A percentile compares a stretch with the other conserved stretches of the same genome.
Evolutionary conservation across 2,888 invertebrate species (phyloP).

Genomic region (Caenorhabditis sp.): DNA sequence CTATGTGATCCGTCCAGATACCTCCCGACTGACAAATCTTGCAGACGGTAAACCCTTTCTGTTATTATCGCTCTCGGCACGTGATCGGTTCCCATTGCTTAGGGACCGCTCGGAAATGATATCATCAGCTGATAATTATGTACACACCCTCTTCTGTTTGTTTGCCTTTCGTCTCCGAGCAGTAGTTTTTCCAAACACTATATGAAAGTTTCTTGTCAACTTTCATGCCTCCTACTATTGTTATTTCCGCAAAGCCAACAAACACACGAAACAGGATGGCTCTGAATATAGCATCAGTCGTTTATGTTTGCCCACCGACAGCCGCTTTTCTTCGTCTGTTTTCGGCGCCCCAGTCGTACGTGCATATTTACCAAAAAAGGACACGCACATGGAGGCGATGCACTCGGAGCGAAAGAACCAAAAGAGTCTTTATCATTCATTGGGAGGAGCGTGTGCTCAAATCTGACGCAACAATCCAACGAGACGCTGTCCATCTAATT

Average conservation of each 20-base stretch:
- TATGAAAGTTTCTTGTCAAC: constrained; percentile 19
- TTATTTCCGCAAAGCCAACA: constrained; percentile 30
- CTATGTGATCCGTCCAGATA: too few species aligned
- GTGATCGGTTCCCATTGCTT: constrained; percentile 28
- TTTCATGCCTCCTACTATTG: constrained; percentile 12
- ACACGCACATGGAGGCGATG: constrained; percentile 23
- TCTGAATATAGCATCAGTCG: constrained; percentile 23
- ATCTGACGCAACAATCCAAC: constrained; percentile 36
- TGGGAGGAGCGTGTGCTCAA: constrained; percentile 16
- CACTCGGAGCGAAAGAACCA: too few species aligned
- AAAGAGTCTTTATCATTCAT: constrained; percentile 33
- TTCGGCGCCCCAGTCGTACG: constrained; percentile 8
- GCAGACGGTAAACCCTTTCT: constrained; percentile 32
- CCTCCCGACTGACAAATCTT: too few species aligned
- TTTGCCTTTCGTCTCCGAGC: constrained; percentile 15
- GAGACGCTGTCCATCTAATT: constrained; percentile 14
- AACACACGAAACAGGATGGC: constrained; percentile 37
- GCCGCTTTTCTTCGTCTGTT: constrained; percentile 16
- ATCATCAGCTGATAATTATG: constrained; percentile 44
- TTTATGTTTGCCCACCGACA: constrained; percentile 30
- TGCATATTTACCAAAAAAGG: constrained; percentile 38
- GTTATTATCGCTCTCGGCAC: constrained; percentile 15
- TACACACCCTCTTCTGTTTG: constrained; percentile 33
- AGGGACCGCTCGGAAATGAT: constrained; percentile 12
- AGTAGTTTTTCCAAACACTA: constrained; percentile 17